Evolutionary conservation across 2,888 invertebrate species (phyloP).

Genomic region (Tridacna gigas): DNA sequence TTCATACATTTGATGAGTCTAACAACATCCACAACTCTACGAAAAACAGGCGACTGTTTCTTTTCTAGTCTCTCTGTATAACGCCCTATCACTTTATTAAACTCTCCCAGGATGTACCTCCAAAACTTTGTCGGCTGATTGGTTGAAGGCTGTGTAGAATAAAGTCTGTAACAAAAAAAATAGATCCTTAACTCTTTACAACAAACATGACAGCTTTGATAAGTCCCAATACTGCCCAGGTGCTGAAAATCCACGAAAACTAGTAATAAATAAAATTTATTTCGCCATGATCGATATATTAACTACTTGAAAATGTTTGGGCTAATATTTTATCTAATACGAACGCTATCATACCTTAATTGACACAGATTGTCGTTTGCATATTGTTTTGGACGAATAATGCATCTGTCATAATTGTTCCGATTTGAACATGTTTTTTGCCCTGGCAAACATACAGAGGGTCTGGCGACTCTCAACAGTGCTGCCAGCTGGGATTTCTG

Average conservation of each 20-base stretch:
- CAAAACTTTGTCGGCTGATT: conserved; percentile 62
- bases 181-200: not conserved
- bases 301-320: too few relatives aligned
- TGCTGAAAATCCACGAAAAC: too few relatives aligned
- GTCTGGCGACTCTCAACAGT: not conserved
- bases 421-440: too few relatives aligned
- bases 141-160: conserved; percentile 12
- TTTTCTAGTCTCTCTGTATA: conserved; percentile 67
- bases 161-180: not conserved
- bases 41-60: conserved; percentile 60
- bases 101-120: conserved; percentile 61
- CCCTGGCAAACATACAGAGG: not conserved
- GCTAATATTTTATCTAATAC: too few relatives aligned
- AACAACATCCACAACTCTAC: conserved; percentile 11
- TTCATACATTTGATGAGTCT: conserved; percentile 2
- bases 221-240: too few relatives aligned
- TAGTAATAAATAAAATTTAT: too few relatives aligned
- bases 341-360: too few relatives aligned
- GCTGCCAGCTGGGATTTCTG: not conserved
- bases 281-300: too few relatives aligned
- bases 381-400: too few relatives aligned
- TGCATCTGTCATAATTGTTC: too few relatives aligned
- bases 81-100: conserved; percentile 60
- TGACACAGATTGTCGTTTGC: too few relatives aligned
- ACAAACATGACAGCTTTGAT: too few relatives aligned